Evolutionary conservation across 2,888 invertebrate genomes (phyloP), one percentile per base, ranked within the genome.

Genomic region (Rotaria magnacalcarata): DNA sequence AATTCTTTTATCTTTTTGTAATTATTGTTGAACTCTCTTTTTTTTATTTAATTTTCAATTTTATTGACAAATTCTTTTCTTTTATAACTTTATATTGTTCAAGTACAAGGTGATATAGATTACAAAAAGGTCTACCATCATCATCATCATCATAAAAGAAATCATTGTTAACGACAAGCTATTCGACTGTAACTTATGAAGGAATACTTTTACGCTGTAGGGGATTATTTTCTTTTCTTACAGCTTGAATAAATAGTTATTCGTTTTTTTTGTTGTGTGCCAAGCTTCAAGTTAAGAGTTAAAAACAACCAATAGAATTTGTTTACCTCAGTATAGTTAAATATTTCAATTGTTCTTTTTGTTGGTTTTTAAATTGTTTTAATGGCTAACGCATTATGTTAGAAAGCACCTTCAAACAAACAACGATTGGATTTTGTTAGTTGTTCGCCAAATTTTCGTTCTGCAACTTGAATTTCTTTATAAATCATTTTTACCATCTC

Each of bases 181-280:
- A 4, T 47, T 47, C 11, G 47, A 47, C 11, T 47, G 7, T 10
- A 11, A 47, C 47, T 10, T 27, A 43, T 21, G 16, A 8, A 41
- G 14, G 24, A 41, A 84, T 58, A 75, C 89, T 8, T 91, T 91
- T 1, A 91, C 88, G 58, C 89, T 88, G 43, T 91, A 88, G 67
- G 91, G 67, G 91, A 90, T 88, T 91, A 2, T 34, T 91, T 88
- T 90, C 90, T 54, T 91, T 90, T 10, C 90, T 90, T 50, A 91
- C 90, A 87, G 90, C 91, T 87, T 91, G 90, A 54, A 91, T 91
- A 88, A 90, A 90, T 34, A 34, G 34, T 34, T 34, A 58, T 90
- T 91, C 91, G 91, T 91, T 86, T 89, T 88, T 8, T 90, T 90
- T 87, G 91, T 91, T 90, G 90, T 90, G 85, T 90, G 89, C 24